phyloP scores from a whole-genome alignment of 2,888 invertebrate genomes.

The Hecatera dysodea region DNA sequence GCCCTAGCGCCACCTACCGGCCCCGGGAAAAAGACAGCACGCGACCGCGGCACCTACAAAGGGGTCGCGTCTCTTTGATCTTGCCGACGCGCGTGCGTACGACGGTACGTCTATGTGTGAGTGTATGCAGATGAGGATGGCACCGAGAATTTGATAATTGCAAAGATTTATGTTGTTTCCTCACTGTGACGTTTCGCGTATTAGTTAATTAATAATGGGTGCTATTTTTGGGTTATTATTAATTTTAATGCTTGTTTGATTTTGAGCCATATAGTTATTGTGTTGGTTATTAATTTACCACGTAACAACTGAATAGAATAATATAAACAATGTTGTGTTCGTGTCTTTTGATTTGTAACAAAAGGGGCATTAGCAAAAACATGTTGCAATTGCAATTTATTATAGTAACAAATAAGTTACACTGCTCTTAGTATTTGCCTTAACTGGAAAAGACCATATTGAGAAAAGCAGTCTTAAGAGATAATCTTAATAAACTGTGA shows the following conservation, averaged over 20 bases:
- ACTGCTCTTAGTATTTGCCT: conserved; percentile 1
- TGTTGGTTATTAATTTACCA: conserved; percentile 7
- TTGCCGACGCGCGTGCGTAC: conserved; percentile 89
- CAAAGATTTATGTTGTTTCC: conserved; percentile 87
- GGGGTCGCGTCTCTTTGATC: conserved; percentile 90
- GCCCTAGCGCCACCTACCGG: conserved; percentile 76
- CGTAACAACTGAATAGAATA: not conserved
- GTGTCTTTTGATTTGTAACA: conserved; percentile 7
- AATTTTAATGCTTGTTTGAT: conserved; percentile 37
- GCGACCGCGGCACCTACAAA: conserved; percentile 89
- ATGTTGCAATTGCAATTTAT: conserved; percentile 7
- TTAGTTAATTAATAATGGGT: conserved; percentile 66
- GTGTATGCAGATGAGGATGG: conserved; percentile 88
- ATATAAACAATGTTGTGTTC: conserved; percentile 7
- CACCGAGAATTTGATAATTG: conserved; percentile 90
- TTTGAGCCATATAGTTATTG: conserved; percentile 3
- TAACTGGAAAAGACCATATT: conserved; percentile 2
- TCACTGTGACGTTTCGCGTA: conserved; percentile 63
- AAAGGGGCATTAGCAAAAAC: conserved; percentile 6
- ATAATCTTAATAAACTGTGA: conserved; percentile 4
- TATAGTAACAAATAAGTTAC: conserved; percentile 11
- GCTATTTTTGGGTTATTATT: conserved; percentile 49
- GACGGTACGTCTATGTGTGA: conserved; percentile 76
- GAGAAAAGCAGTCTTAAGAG: not conserved
- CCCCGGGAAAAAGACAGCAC: conserved; percentile 88